A percentile compares a stretch with the other conserved stretches of the same genome.
phyloP scores from a whole-genome alignment of 2,888 invertebrate genomes.

The Argyresthia goedartella region DNA sequence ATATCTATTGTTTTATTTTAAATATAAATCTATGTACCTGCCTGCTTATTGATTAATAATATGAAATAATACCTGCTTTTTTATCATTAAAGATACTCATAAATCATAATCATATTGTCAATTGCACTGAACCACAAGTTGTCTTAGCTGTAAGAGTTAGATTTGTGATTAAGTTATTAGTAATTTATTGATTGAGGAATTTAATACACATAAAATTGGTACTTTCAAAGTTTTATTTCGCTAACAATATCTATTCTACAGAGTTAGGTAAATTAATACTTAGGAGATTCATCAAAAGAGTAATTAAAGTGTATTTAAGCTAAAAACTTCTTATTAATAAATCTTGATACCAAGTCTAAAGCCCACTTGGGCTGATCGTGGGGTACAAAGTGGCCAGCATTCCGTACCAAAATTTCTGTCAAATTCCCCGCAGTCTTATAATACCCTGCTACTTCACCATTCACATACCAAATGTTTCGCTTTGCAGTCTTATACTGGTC shows the following conservation, averaged over 20 bases:
- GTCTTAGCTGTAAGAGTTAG: too few relatives aligned
- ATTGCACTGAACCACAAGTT: too few relatives aligned
- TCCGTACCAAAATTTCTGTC: constrained; percentile 78
- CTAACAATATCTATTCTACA: not conserved
- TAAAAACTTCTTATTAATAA: constrained; percentile 35
- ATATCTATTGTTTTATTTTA: too few relatives aligned
- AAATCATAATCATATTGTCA: too few relatives aligned
- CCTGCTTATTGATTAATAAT: too few relatives aligned
- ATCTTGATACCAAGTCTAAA: constrained; percentile 66
- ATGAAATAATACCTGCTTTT: too few relatives aligned
- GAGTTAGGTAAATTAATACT: not conserved
- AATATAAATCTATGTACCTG: too few relatives aligned
- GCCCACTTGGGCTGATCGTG: constrained; percentile 72
- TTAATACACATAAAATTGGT: not conserved
- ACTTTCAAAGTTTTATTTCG: not conserved
- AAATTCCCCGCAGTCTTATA: constrained; percentile 77
- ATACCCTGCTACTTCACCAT: constrained; percentile 78
- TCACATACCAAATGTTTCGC: constrained; percentile 77
- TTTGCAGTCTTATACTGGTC: constrained; percentile 73
- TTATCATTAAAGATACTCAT: too few relatives aligned
- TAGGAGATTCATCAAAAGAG: too few relatives aligned
- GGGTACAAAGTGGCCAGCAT: constrained; percentile 83
- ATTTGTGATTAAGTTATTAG: too few relatives aligned
- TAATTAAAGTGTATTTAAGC: too few relatives aligned
- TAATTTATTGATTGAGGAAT: too few relatives aligned